Evolutionary conservation across 2,888 invertebrate genomes (phyloP).

Genomic region (Caenorhabditis drosophilae): DNA sequence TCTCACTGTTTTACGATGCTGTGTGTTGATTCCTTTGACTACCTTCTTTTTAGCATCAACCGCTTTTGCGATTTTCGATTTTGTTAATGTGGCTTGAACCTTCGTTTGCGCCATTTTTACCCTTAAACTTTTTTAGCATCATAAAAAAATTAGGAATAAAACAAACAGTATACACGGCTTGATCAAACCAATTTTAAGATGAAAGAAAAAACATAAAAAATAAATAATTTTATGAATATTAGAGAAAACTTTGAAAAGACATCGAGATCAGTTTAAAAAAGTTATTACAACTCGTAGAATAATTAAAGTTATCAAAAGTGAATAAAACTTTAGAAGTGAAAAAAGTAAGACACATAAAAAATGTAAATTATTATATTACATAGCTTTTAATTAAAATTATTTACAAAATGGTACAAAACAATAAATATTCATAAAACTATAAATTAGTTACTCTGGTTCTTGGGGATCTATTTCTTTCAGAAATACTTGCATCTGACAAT

Average conservation of each 20-base stretch:
- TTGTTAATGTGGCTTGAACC: constrained; percentile 27
- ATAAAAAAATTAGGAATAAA: neutral
- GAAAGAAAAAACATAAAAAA: neutral
- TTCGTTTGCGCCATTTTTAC: constrained; percentile 5
- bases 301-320: no score
- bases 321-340: no score
- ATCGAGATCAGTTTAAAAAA: neutral
- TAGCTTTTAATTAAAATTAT: no score
- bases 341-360: no score
- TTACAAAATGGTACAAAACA: constrained; percentile 15
- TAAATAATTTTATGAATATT: neutral
- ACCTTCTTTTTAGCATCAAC: constrained; percentile 68
- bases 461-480: constrained; percentile 24
- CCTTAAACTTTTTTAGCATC: no score
- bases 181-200: neutral
- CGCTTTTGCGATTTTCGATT: constrained; percentile 65
- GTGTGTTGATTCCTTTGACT: constrained; percentile 56
- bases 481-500: constrained; percentile 9
- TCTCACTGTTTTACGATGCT: constrained; percentile 77
- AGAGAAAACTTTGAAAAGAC: neutral
- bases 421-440: constrained; percentile 9
- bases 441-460: constrained; percentile 27
- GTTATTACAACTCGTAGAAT: neutral
- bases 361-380: no score
- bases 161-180: neutral